Conservation (phyloP, 2,888 invertebrate species). For the Mongoloraphidia duomilia region DNA sequence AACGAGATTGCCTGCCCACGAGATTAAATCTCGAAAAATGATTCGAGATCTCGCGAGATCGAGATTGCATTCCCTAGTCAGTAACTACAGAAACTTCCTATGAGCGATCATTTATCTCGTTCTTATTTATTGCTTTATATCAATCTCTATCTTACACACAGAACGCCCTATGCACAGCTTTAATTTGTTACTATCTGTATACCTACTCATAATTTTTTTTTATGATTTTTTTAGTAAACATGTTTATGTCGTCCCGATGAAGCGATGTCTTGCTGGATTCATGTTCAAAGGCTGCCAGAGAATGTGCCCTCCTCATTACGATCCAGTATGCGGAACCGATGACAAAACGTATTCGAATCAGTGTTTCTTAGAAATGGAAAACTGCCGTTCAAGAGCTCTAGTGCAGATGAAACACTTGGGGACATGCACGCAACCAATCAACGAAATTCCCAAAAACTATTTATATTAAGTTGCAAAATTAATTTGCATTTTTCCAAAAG, state of each 20-base stretch:
- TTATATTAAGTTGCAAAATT: conserved; percentile 42
- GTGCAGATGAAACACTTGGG: conserved; percentile 69
- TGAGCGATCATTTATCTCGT: too few relatives aligned
- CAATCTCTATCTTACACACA: too few relatives aligned
- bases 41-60: too few relatives aligned
- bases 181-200: too few relatives aligned
- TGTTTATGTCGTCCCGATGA: conserved; percentile 80
- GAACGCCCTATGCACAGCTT: too few relatives aligned
- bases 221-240: conserved; percentile 54
- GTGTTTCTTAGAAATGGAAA: conserved; percentile 84
- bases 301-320: conserved; percentile 74
- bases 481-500: background rate
- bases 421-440: conserved; percentile 70
- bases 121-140: too few relatives aligned
- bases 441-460: conserved; percentile 76
- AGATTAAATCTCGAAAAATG: too few relatives aligned
- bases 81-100: too few relatives aligned
- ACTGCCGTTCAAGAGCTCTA: conserved; percentile 67
- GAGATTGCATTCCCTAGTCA: too few relatives aligned
- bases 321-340: conserved; percentile 88
- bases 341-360: conserved; percentile 85
- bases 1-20: too few relatives aligned
- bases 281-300: conserved; percentile 75
- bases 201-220: too few relatives aligned
- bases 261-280: conserved; percentile 72